phyloP scores from a whole-genome alignment of 2,113 vertebrate species.

The Galemys pyrenaicus region DNA sequence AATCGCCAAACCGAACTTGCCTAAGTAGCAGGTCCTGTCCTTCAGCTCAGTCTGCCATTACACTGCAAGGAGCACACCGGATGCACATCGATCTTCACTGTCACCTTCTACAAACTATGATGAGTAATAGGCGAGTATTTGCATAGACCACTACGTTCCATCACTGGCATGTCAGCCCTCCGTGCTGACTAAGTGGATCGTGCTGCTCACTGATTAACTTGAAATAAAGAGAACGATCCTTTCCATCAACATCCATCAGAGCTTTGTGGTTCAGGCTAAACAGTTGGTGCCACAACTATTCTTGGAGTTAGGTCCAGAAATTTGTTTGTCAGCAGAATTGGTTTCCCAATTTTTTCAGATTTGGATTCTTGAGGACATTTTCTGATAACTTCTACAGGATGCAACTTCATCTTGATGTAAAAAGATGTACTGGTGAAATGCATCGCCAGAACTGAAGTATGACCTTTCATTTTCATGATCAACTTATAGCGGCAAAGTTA shows the following conservation, averaged over 20 bases:
- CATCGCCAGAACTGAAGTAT: background rate
- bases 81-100: slow-evolving; percentile 54
- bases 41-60: background rate
- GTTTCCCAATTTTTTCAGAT: background rate
- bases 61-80: background rate
- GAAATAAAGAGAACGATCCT: slow-evolving; percentile 71
- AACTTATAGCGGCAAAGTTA: background rate
- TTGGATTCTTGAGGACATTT: background rate
- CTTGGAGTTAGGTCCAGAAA: background rate
- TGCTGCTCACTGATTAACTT: slow-evolving; percentile 73
- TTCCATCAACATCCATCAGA: slow-evolving; percentile 72
- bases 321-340: slow-evolving; percentile 53
- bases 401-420: background rate
- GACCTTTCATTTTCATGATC: background rate
- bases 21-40: slow-evolving; percentile 10
- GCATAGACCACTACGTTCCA: slow-evolving; percentile 59
- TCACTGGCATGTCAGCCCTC: slow-evolving; percentile 48
- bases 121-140: slow-evolving; percentile 71
- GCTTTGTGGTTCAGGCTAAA: slow-evolving; percentile 59
- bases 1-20: background rate
- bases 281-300: slow-evolving; percentile 36
- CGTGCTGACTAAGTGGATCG: slow-evolving; percentile 75
- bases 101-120: slow-evolving; percentile 68
- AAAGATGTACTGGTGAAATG: background rate
- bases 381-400: background rate